Base-by-base conservation (phyloP, 2,797 vertebrate genomes). In the Protonibea diacanthus region DNA sequence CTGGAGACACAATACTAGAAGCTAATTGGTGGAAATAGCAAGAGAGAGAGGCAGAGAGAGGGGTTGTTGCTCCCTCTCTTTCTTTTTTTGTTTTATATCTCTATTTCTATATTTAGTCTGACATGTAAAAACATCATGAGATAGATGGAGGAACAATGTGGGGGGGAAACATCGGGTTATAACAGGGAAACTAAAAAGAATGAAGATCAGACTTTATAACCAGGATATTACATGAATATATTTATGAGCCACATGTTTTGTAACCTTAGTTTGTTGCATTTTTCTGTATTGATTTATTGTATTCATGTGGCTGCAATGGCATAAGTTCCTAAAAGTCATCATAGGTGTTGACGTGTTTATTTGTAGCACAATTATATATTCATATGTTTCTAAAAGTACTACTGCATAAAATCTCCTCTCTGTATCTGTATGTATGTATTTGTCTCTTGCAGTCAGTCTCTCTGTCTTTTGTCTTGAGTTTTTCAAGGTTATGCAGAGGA, bases 1-100 rank as follows among this genome's bases (percentile, higher is more conserved):
- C 77, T 75, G 75, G 91, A 90, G 81, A 84, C 70, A 70, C 48
- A 82, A 68, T 71, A 45, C 72, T 77, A 80, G 21, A 85, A 77
- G 86, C 73, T 91, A 88, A 93, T 92, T 93, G 91, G 92, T 79
- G 56, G 86, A 88, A 71, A 83, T 57, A 70, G 29, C 71, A 73
- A 17, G 48, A 53, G 71, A 49, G 33, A 33, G 29, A 33, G 29
- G 25, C 49, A 61, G 48, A 53, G 72, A 49, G 33, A 60, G 64
- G 55, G 64, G 56, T 25, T 64, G 70, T 65, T 51, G 17, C 55
- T 80, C 7, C 25, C 42, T 69, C 64, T 68, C 18, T 40, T 56
- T 69, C 44, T 61, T 3, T 80, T 80, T 49, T 42, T 74, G 6
- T 58, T 75, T 42, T 52, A 55, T 63, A 55, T 67, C 27, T 17